Evolutionary conservation across 2,113 vertebrate species (phyloP), one percentile per base, ranked within the genome.

Genomic region (Tachysurus fulvidraco): DNA sequence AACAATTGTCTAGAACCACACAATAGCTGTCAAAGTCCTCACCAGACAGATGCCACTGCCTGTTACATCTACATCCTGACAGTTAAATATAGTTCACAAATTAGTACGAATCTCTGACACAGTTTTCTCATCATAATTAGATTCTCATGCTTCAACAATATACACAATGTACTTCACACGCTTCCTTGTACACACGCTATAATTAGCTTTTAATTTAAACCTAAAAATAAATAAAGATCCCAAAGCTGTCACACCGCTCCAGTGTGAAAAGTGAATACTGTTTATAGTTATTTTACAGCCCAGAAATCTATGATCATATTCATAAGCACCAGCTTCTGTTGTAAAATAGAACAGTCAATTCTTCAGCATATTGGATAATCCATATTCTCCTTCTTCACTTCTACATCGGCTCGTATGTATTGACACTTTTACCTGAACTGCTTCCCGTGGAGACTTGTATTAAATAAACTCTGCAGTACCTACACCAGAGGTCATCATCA

Each of bases 291-390:
- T 88, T 93, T 93, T 93, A 93, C 91, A 90, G 91, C 90, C 91
- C 91, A 88, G 89, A 93, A 94, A 94, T 94, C 93, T 86, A 94
- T 95, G 89, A 91, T 55, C 76, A 92, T 92, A 92, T 94, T 93
- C 93, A 93, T 91, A 92, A 90, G 85, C 91, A 89, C 88, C 86
- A 89, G 89, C 86, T 90, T 90, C 88, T 91, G 91, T 85, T 71
- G 83, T 94, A 94, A 93, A 93, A 93, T 89, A 88, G 89, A 85
- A 77, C 92, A 90, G 93, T 94, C 91, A 92, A 94, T 93, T 87
- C 69, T 12, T 36, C 89, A n/a, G 73, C 5, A 69, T 90, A 93
- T 89, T 88, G 91, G 93, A 92, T 90, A 93, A 93, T 93, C 87
- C 86, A 90, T 93, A 83, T 80, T 54, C 83, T 83, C 85, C 60